Evolutionary conservation across 2,113 vertebrate species (phyloP).

Genomic region (Jacana jacana): DNA sequence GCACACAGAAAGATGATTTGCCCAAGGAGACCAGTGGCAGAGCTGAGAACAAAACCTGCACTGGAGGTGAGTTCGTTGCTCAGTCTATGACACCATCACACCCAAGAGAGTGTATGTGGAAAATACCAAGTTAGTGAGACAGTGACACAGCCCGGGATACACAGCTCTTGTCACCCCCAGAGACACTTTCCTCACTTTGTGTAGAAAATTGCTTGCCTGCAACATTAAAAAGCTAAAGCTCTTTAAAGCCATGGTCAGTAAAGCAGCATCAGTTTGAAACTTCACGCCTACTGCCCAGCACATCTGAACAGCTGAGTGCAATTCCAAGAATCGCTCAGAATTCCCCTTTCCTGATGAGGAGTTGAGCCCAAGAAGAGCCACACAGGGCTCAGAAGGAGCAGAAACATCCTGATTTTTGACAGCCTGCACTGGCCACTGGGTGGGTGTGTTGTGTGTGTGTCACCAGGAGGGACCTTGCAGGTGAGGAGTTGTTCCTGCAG

Average conservation of each 20-base stretch:
- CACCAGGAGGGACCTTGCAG: neutral
- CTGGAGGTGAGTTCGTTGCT: neutral
- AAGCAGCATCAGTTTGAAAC: neutral
- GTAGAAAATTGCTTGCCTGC: neutral
- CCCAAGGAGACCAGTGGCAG: neutral
- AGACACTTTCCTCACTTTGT: neutral
- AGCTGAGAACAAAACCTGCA: neutral
- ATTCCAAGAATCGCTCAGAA: neutral
- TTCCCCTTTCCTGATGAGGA: neutral
- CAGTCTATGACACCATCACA: neutral
- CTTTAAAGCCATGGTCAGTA: too few species aligned
- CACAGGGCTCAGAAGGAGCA: neutral
- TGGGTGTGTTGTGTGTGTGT: neutral
- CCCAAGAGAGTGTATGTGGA: neutral
- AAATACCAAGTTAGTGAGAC: neutral
- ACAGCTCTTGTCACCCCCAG: neutral
- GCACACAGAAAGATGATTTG: neutral
- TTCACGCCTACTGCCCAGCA: neutral
- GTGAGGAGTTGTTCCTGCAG: rapidly evolving
- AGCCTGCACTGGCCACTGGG: neutral
- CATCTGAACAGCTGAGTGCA: neutral
- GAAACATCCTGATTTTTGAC: neutral
- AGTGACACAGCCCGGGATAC: neutral
- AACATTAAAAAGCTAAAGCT: neutral
- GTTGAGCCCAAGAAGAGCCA: too few species aligned